These are phyloP conservation scores for Sabatieria punctata DNA, from an alignment of 2,888 invertebrate genomes.

Conservation along the genomic window DNA sequence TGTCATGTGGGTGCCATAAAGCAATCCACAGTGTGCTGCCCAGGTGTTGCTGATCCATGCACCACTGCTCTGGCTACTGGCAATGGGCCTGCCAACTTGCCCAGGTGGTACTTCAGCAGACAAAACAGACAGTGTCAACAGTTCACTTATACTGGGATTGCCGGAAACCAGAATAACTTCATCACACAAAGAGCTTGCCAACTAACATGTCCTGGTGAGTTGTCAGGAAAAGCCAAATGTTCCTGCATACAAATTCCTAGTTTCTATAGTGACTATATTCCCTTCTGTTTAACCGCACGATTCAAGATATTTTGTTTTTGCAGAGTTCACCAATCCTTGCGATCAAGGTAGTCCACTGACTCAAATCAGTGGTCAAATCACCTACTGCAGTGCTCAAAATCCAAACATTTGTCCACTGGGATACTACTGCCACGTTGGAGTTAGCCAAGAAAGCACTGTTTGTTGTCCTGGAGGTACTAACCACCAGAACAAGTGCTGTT, in stretches of 20 bases:
- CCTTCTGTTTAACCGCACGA: too few relatives aligned
- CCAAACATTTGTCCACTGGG: conserved; percentile 8
- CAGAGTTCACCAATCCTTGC: conserved; percentile 10
- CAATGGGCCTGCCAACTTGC: conserved; percentile 1
- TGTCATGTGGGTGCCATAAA: conserved; percentile 8
- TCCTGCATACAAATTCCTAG: too few relatives aligned
- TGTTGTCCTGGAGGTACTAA: conserved; percentile 11
- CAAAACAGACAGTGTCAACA: conserved; percentile 5
- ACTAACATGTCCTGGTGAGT: conserved; percentile 4
- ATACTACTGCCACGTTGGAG: conserved; percentile 9
- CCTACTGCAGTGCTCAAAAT: conserved; percentile 6
- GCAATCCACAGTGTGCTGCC: conserved; percentile 10
- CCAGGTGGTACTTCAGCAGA: conserved; percentile 8
- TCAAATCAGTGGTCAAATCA: neutral
- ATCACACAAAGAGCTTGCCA: conserved; percentile 3
- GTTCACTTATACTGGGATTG: conserved; percentile 8
- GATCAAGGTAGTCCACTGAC: conserved; percentile 3
- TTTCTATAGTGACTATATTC: too few relatives aligned
- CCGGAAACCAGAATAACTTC: conserved; percentile 11
- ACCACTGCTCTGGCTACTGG: conserved; percentile 2
- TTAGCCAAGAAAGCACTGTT: conserved; percentile 5
- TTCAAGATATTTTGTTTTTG: too few relatives aligned
- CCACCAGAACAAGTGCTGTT: too few relatives aligned
- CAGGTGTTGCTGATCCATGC: conserved; percentile 9
- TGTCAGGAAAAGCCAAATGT: too few relatives aligned